Evolutionary conservation across 2,888 invertebrate genomes (phyloP).

Genomic region (Apamea crenata): DNA sequence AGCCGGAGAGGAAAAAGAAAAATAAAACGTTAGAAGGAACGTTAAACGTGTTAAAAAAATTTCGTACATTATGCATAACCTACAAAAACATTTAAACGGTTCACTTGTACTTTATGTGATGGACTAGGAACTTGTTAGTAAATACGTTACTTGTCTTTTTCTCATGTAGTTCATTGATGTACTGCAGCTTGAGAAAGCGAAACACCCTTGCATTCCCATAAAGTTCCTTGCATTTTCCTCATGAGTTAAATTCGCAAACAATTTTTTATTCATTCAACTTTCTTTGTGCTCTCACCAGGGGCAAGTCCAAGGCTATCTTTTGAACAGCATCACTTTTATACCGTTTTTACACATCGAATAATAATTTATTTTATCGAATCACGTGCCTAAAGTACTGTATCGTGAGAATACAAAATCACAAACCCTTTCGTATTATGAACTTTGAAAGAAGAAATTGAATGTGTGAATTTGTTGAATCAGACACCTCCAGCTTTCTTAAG

Average conservation of each 20-base stretch:
- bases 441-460: neutral
- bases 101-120: neutral
- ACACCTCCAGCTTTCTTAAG: neutral
- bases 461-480: neutral
- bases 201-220: neutral
- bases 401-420: too few relatives aligned
- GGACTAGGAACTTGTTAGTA: neutral
- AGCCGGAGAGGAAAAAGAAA: neutral
- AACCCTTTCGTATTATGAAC: too few relatives aligned
- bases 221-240: neutral
- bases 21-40: too few relatives aligned
- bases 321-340: neutral
- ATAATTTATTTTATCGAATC: neutral
- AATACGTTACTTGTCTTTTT: neutral
- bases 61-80: neutral
- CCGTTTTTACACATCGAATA: neutral
- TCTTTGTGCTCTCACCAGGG: neutral
- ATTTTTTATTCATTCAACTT: neutral
- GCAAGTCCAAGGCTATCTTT: neutral
- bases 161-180: too few relatives aligned
- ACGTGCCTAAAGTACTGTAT: too few relatives aligned
- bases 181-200: neutral
- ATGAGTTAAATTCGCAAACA: neutral
- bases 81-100: neutral
- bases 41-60: too few relatives aligned